phyloP scores from a whole-genome alignment of 2,888 invertebrate genomes.

The Papilio protenor region DNA sequence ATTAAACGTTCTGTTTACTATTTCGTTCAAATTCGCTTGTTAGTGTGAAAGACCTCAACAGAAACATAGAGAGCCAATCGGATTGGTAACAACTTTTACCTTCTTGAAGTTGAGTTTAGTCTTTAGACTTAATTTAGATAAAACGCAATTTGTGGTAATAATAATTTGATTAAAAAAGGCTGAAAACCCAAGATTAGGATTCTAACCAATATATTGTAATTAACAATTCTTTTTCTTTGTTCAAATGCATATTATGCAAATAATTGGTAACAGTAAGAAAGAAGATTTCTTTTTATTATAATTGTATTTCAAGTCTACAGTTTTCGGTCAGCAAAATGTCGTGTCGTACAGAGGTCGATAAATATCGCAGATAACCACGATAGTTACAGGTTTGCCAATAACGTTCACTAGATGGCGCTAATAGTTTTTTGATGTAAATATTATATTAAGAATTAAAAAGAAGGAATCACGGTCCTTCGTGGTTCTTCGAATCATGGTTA shows the following conservation, averaged over 20 bases:
- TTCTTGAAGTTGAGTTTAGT: no score
- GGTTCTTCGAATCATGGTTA: no score
- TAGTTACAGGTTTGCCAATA: background rate
- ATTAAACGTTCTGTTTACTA: slow-evolving; percentile 23
- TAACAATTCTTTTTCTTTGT: background rate
- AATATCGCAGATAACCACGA: slow-evolving; percentile 34
- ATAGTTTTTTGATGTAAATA: no score
- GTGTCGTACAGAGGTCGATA: slow-evolving; percentile 3
- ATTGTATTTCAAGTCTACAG: background rate
- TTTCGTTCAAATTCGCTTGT: slow-evolving; percentile 4
- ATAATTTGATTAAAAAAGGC: no score
- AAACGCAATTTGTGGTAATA: no score
- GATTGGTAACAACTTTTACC: background rate
- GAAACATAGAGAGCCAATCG: background rate
- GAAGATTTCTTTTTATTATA: background rate
- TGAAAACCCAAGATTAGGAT: background rate
- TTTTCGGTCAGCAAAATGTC: background rate
- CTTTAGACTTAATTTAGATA: no score
- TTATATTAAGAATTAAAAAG: no score
- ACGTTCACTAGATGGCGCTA: no score
- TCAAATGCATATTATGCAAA: background rate
- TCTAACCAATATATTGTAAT: background rate
- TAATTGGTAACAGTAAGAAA: no score
- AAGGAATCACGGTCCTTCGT: no score
- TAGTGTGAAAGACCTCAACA: slow-evolving; percentile 2